Evolutionary conservation across 2,888 invertebrate species (phyloP).

Genomic region (Prenolepis imparis): DNA sequence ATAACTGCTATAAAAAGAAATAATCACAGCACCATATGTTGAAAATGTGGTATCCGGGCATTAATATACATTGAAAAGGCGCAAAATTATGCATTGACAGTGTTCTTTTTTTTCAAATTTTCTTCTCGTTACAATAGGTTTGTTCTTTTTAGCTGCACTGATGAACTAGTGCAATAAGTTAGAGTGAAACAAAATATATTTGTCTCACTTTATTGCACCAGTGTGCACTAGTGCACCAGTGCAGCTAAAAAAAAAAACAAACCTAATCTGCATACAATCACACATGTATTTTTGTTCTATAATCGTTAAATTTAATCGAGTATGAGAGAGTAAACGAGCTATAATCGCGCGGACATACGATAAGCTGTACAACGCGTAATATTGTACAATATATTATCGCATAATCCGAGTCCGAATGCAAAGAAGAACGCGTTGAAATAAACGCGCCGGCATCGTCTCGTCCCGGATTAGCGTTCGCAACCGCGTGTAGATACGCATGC

Average conservation of each 20-base stretch:
- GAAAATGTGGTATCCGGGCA: no score
- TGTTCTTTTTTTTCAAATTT: not conserved
- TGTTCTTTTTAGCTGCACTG: no score
- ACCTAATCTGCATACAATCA: no score
- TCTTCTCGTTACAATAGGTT: not conserved
- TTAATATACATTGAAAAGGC: no score
- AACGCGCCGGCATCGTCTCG: conserved; percentile 29
- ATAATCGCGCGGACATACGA: conserved; percentile 25
- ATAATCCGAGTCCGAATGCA: conserved; percentile 34
- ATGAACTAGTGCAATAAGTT: no score
- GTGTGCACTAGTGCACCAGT: no score
- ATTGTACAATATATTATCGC: conserved; percentile 14
- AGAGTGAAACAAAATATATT: no score
- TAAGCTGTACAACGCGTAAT: conserved; percentile 32
- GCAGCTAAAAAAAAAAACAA: no score
- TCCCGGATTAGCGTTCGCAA: conserved; percentile 38
- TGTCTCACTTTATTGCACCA: no score
- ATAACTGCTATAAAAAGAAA: no score
- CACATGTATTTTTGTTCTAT: not conserved
- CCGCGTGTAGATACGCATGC: not conserved
- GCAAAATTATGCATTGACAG: no score
- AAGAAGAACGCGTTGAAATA: conserved; percentile 39
- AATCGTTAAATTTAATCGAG: conserved; percentile 21
- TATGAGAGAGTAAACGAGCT: not conserved
- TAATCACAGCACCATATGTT: no score